Percentiles rank a stretch among this genome's conserved stretches.
Conservation (phyloP, 2,113 vertebrate genomes). For the Lipophrys pholis region DNA sequence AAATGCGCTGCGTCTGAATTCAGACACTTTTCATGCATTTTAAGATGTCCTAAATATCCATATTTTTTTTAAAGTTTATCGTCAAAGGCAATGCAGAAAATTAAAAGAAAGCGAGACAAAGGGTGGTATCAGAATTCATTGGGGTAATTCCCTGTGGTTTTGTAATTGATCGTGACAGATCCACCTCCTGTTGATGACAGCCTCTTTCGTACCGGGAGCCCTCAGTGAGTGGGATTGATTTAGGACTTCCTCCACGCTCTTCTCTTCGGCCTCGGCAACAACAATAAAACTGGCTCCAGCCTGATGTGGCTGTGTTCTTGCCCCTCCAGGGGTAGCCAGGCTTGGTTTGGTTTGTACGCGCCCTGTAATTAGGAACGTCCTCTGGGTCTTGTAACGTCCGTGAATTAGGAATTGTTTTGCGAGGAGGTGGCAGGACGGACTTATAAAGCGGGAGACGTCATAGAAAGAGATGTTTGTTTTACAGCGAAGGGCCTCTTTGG, state of each 20-base stretch:
- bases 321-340: slow-evolving; percentile 64
- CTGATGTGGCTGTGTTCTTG: slow-evolving; percentile 61
- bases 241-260: slow-evolving; percentile 74
- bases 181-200: slow-evolving; percentile 77
- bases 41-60: slow-evolving; percentile 28
- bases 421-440: slow-evolving; percentile 36
- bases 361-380: slow-evolving; percentile 77
- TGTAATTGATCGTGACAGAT: slow-evolving; percentile 79
- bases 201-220: slow-evolving; percentile 65
- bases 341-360: slow-evolving; percentile 62
- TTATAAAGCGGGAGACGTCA: slow-evolving; percentile 31
- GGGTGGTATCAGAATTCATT: slow-evolving; percentile 63
- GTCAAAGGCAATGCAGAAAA: no score
- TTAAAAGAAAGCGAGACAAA: slow-evolving; percentile 50
- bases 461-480: slow-evolving; percentile 41
- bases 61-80: no score
- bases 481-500: slow-evolving; percentile 16
- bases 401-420: slow-evolving; percentile 58
- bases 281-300: slow-evolving; percentile 67
- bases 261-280: slow-evolving; percentile 66
- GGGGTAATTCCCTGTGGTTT: slow-evolving; percentile 60
- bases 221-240: slow-evolving; percentile 76
- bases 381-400: slow-evolving; percentile 65
- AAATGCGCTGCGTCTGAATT: background rate
- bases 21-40: background rate